phyloP scores from a whole-genome alignment of 2,113 vertebrate genomes.

The Craseonycteris thonglongyai region DNA sequence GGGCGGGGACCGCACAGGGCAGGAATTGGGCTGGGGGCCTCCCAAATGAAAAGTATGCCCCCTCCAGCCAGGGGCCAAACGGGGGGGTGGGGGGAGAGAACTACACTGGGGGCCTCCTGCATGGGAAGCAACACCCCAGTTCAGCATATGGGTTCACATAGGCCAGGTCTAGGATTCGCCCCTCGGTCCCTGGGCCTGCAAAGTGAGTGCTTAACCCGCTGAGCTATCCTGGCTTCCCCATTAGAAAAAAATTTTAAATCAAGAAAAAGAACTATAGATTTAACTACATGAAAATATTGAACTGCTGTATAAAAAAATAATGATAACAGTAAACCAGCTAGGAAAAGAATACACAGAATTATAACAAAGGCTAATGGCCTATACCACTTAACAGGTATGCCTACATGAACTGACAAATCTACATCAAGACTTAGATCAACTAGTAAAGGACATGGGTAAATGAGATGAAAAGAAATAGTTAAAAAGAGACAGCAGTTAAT shows the following conservation, averaged over 20 bases:
- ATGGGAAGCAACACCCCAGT: too few relatives aligned
- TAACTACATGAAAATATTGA: slow-evolving; percentile 23
- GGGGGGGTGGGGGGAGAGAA: too few relatives aligned
- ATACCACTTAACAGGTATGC: background rate
- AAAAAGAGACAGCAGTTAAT: background rate
- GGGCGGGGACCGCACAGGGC: too few relatives aligned
- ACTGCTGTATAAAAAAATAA: background rate
- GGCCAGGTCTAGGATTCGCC: too few relatives aligned
- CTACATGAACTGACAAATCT: background rate
- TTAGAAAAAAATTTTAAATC: background rate
- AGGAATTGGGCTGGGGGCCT: too few relatives aligned
- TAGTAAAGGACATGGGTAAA: background rate
- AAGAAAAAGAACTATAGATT: background rate
- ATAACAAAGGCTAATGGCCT: background rate
- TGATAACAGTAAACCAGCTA: background rate
- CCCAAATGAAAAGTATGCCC: too few relatives aligned
- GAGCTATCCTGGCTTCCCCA: too few relatives aligned
- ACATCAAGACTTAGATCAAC: background rate
- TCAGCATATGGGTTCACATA: too few relatives aligned
- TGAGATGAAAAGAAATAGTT: background rate
- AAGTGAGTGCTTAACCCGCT: too few relatives aligned
- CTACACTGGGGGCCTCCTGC: too few relatives aligned
- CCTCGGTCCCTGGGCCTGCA: too few relatives aligned
- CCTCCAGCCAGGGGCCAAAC: too few relatives aligned
- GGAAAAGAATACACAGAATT: background rate